A percentile compares a stretch with the other conserved stretches of the same genome.
Conservation (phyloP, 2,888 invertebrate species). For the Cerastoderma edule region DNA sequence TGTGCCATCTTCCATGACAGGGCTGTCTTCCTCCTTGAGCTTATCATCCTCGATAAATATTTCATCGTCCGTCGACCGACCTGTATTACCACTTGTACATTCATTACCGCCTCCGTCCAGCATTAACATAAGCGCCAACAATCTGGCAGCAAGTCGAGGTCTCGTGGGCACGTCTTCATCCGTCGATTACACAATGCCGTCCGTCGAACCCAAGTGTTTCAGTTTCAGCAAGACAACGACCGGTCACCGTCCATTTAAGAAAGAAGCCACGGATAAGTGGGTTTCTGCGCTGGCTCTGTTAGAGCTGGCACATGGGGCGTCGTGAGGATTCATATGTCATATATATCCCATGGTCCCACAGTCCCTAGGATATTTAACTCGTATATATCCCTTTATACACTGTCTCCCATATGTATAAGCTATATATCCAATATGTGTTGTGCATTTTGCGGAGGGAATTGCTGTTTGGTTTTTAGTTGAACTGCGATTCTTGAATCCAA, state of each 20-base stretch:
- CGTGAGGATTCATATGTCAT: too few relatives aligned
- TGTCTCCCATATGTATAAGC: neutral
- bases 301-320: conserved; percentile 76
- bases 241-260: conserved; percentile 54
- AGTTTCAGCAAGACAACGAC: conserved; percentile 28
- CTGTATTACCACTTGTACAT: conserved; percentile 6
- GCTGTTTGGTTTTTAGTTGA: neutral
- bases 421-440: neutral
- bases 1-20: neutral
- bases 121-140: conserved; percentile 3
- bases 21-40: neutral
- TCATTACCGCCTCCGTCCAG: conserved; percentile 3
- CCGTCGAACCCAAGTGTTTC: conserved; percentile 28
- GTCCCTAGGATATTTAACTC: too few relatives aligned
- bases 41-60: conserved; percentile 3
- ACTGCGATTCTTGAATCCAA: neutral
- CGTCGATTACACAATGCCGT: conserved; percentile 32
- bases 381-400: neutral
- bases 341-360: too few relatives aligned
- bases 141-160: conserved; percentile 14
- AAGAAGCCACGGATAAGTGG: conserved; percentile 76
- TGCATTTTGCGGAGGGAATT: neutral
- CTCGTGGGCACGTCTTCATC: conserved; percentile 1
- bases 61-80: neutral
- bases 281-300: conserved; percentile 79